These are phyloP conservation scores for Theretra japonica DNA, from an alignment of 2,888 invertebrate species.

Conservation along the genomic window DNA sequence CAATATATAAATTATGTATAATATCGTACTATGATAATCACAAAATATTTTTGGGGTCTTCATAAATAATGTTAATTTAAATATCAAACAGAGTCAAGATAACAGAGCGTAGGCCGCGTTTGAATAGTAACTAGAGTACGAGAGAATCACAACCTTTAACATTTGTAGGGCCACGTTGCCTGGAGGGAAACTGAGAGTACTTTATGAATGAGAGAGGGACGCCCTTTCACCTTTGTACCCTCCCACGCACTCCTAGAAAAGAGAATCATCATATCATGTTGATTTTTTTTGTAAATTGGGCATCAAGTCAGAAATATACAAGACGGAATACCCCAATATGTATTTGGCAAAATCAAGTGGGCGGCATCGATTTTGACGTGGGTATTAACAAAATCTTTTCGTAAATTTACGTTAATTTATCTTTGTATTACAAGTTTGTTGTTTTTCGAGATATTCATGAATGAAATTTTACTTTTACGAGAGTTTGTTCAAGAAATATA, in stretches of 20 bases:
- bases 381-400: neutral
- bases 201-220: neutral
- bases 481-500: neutral
- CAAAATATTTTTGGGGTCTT: neutral
- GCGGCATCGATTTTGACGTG: neutral
- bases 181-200: neutral
- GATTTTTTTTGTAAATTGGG: neutral
- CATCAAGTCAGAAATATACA: neutral
- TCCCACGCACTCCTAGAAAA: neutral
- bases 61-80: neutral
- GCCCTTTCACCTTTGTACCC: neutral
- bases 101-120: neutral
- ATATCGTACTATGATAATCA: neutral
- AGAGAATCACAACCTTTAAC: slow-evolving; percentile 10
- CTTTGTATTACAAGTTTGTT: neutral
- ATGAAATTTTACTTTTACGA: neutral
- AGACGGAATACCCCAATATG: too few relatives aligned
- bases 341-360: neutral
- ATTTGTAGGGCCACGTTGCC: neutral
- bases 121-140: neutral
- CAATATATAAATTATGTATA: too few relatives aligned
- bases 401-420: neutral
- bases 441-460: neutral
- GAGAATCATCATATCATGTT: neutral
- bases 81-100: neutral